Percentiles rank a stretch among this genome's conserved stretches.
phyloP scores from a whole-genome alignment of 2,797 vertebrate genomes.

The Acanthurus leucopareius region DNA sequence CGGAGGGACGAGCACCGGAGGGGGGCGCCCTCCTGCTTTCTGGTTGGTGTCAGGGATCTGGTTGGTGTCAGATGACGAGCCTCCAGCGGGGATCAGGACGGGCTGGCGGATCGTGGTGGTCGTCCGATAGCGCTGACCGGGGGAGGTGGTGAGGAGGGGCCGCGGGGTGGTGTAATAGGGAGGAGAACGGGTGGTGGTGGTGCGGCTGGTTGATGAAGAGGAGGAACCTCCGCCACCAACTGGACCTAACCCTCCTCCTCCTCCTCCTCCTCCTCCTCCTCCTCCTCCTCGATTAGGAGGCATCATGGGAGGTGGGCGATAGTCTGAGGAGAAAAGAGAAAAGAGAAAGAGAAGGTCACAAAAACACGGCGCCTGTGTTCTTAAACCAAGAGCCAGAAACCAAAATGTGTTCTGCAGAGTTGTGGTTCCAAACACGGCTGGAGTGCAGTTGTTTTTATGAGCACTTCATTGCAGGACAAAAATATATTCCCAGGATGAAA shows the following conservation, averaged over 20 bases:
- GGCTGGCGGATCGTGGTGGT: constrained; percentile 84
- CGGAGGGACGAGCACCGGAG: constrained; percentile 77
- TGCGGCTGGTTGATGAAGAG: constrained; percentile 78
- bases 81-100: constrained; percentile 73
- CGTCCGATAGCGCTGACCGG: constrained; percentile 89
- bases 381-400: too few relatives aligned
- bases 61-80: constrained; percentile 78
- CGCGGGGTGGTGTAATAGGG: constrained; percentile 85
- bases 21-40: constrained; percentile 67
- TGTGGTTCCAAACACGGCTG: not conserved
- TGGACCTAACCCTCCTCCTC: constrained; percentile 50
- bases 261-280: constrained; percentile 58
- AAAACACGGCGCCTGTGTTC: too few relatives aligned
- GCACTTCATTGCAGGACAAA: constrained; percentile 10
- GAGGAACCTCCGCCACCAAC: constrained; percentile 72
- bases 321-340: constrained; percentile 65
- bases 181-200: constrained; percentile 83
- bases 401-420: constrained; percentile 1
- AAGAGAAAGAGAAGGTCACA: not conserved
- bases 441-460: constrained; percentile 15
- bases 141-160: constrained; percentile 87
- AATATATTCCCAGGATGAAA: constrained; percentile 22
- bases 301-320: constrained; percentile 74
- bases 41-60: constrained; percentile 82
- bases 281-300: constrained; percentile 74